Conservation (phyloP, 1,140 invertebrate species). For the Cydia amplana region DNA sequence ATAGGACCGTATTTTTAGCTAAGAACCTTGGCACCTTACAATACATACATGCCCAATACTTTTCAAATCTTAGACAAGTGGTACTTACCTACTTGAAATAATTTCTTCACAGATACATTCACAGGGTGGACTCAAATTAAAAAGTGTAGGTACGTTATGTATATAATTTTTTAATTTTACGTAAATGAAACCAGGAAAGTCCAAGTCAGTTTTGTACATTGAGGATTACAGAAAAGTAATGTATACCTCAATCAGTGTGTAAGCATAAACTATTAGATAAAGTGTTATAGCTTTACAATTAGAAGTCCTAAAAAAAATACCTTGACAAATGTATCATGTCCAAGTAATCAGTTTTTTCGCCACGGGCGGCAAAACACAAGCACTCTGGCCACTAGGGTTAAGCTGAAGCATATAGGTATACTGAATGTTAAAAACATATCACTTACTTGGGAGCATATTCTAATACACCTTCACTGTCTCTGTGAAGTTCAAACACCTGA, state of each 20-base stretch:
- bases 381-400: not conserved
- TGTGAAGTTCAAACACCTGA: conserved; percentile 94
- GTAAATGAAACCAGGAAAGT: not conserved
- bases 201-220: too few relatives aligned
- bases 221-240: too few relatives aligned
- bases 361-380: too few relatives aligned
- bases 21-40: not conserved
- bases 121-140: not conserved
- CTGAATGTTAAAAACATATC: conserved; percentile 40
- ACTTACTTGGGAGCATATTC: conserved; percentile 95
- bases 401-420: not conserved
- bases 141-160: not conserved
- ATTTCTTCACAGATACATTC: not conserved
- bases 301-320: too few relatives aligned
- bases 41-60: not conserved
- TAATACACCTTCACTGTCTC: conserved; percentile 87
- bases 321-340: too few relatives aligned
- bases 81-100: not conserved
- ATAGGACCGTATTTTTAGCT: too few relatives aligned
- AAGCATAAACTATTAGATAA: too few relatives aligned
- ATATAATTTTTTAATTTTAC: not conserved
- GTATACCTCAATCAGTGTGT: too few relatives aligned
- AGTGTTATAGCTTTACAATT: too few relatives aligned
- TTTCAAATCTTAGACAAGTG: too few relatives aligned
- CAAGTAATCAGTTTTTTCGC: too few relatives aligned